Base-by-base conservation (phyloP, 2,113 vertebrate species). In the Centropus bengalensis region DNA sequence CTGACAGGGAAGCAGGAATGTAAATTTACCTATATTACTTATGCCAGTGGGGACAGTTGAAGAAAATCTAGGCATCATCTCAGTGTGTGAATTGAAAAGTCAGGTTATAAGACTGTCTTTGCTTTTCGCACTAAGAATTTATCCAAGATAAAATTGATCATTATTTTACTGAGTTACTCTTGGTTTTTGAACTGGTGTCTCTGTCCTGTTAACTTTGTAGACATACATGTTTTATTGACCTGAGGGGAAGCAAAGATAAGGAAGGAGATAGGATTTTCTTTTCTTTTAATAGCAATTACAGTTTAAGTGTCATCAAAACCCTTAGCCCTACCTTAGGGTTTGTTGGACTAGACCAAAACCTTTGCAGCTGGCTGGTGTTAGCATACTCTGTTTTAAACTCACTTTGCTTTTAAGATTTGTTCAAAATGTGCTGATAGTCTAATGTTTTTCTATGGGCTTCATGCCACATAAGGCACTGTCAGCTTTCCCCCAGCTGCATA, bases 191-290 rank as follows among this genome's bases (percentile, higher is more conserved):
- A 6, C n/a, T 60, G n/a, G 18, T 68, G 12, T 52, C 49, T 75
- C 38, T 82, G 16, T 62, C 22, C 45, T 66, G 5, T 12, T 81
- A 80, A 45, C 8, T n/a, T 40, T 59, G 40, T 9, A 82, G 38
- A 56, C 9, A 60, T 3, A 1, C 0, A 0, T 17, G 15, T n/a
- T 13, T 64, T 0, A 1, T 15, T 64, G 24, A 56, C 24, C n/a
- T 19, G 20, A 74, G 9, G 30, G 42, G 9, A 47, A 36, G n/a
- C 9, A n/a, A 78, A 68, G 14, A 18, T 33, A 44, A 91, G 24
- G 11, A 64, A 52, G 36, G 38, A 63, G 19, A 30, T 40, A 5
- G 32, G 56, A 7, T 14, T 9, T 11, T 70, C 36, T 36, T 51
- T 45, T 51, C 59, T 28, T 86, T 54, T 16, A 27, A 22, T 36